These are phyloP conservation scores for Chromoteleia sp. DNA, from an alignment of 2,888 invertebrate species.

Conservation along the genomic window DNA sequence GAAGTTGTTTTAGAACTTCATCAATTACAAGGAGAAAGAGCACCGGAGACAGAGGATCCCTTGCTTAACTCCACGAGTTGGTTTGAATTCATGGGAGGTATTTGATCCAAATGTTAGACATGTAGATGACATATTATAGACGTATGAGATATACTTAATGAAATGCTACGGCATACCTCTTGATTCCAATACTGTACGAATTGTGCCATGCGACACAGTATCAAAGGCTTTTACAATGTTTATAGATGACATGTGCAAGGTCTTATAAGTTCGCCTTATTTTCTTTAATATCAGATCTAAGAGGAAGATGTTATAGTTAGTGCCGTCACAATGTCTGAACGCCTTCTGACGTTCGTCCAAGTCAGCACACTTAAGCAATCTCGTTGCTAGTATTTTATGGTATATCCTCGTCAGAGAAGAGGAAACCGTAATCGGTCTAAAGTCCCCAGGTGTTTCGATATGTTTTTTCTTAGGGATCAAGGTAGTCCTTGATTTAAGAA, in stretches of 20 bases:
- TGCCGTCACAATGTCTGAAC: neutral
- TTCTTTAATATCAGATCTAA: neutral
- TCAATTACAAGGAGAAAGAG: slow-evolving; percentile 42
- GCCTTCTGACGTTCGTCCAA: neutral
- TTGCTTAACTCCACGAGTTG: slow-evolving; percentile 65
- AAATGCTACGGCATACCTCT: too few relatives aligned
- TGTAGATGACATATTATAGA: too few relatives aligned
- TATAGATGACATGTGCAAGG: too few relatives aligned
- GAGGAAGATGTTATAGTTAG: neutral
- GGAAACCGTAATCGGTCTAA: too few relatives aligned
- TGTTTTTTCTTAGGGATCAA: neutral
- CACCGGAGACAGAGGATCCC: slow-evolving; percentile 55
- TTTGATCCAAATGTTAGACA: too few relatives aligned
- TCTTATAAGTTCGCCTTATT: too few relatives aligned
- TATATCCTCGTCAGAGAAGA: neutral
- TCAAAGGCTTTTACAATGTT: too few relatives aligned
- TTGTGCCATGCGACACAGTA: too few relatives aligned
- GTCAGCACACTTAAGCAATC: neutral
- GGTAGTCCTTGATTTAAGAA: slow-evolving; percentile 5
- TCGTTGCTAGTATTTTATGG: neutral
- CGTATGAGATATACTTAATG: too few relatives aligned
- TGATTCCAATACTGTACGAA: too few relatives aligned
- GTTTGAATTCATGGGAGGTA: slow-evolving; percentile 32
- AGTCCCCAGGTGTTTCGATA: too few relatives aligned
- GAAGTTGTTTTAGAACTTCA: too few relatives aligned